Evolutionary conservation across 2,113 vertebrate species (phyloP), one percentile per base, ranked within the genome.

Genomic region (Coturnix japonica): DNA sequence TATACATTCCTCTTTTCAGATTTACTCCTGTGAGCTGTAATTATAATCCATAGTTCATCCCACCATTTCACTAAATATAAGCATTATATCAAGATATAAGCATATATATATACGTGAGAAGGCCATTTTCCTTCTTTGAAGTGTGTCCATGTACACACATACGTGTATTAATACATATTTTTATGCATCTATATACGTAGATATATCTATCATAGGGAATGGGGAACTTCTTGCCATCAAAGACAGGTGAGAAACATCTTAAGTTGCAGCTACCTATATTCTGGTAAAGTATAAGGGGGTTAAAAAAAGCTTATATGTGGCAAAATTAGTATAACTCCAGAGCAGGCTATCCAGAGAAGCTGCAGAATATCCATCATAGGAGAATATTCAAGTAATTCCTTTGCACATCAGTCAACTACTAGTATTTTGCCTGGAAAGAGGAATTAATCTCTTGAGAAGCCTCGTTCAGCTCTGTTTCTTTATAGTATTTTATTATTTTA

Each of bases 81-180:
- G 92, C 9, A 63, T 85, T 91, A 6, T 33, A 72, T 89, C 71
- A 43, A 54, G 54, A 79, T 70, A 73, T 65, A 76, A 89, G 69
- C 39, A 69, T 43, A 37, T 5, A 20, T 49, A 63, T 51, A 22
- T 51, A 18, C 64, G 61, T 31, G 44, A 13, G 44, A 85, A 66
- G 75, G 51, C 76, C 89, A 30, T 51, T 59, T 37, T 82, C 85
- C 16, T 81, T 87, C 46, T 95, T 91, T 94, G 85, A 92, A 73
- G 21, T 70, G 2, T 71, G 9, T 41, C 12, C 73, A 19, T 80
- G 13, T 61, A 81, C 41, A 43, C 54, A 54, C 1, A 4, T 37
- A 23, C 28, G 44, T 6, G 16, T 15, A 43, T 6, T 33, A 23
- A 37, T 7, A 11, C 11, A 19, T 13, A 35, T 73, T 81, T 85